Conservation (phyloP, 2,797 vertebrate genomes). For the Odontamblyopus lacepedii region DNA sequence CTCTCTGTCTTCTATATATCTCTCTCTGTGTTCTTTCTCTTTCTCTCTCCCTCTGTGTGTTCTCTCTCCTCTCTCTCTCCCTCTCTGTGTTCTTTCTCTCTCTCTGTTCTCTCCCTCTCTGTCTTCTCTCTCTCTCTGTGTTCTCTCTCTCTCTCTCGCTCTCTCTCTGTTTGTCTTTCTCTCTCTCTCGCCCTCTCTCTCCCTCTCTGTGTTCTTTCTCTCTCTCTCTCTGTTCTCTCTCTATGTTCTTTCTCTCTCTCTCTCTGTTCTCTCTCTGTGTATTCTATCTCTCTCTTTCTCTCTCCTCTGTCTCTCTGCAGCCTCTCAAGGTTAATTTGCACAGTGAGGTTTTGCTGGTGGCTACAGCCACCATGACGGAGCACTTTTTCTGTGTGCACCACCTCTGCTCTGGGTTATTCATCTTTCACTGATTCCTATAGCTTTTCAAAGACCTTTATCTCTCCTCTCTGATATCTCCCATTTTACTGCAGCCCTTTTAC, state of each 20-base stretch:
- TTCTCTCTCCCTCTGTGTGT: slow-evolving; percentile 44
- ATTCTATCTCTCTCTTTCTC: slow-evolving; percentile 14
- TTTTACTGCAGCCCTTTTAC: background rate
- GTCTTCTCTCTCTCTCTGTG: slow-evolving; percentile 1
- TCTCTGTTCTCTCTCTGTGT: background rate
- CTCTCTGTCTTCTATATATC: no score
- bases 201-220: slow-evolving; percentile 58
- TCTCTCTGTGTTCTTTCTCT: slow-evolving; percentile 9
- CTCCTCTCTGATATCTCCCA: background rate
- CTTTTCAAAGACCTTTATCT: slow-evolving; percentile 9
- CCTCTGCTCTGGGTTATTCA: slow-evolving; percentile 31
- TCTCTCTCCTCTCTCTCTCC: slow-evolving; percentile 25
- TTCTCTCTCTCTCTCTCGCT: slow-evolving; percentile 36
- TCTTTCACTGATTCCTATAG: slow-evolving; percentile 19
- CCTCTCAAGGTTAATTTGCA: slow-evolving; percentile 80
- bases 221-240: slow-evolving; percentile 23
- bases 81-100: slow-evolving; percentile 39
- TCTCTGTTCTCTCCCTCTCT: slow-evolving; percentile 39
- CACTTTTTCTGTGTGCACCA: slow-evolving; percentile 44
- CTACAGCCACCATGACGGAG: slow-evolving; percentile 58
- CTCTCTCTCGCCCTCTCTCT: slow-evolving; percentile 47
- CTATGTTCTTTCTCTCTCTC: no score
- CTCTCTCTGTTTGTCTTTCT: background rate
- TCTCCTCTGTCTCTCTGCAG: slow-evolving; percentile 60
- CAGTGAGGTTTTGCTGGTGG: slow-evolving; percentile 69